Base-by-base conservation (phyloP, 2,113 vertebrate genomes). In the Phrynosoma blainvillii region DNA sequence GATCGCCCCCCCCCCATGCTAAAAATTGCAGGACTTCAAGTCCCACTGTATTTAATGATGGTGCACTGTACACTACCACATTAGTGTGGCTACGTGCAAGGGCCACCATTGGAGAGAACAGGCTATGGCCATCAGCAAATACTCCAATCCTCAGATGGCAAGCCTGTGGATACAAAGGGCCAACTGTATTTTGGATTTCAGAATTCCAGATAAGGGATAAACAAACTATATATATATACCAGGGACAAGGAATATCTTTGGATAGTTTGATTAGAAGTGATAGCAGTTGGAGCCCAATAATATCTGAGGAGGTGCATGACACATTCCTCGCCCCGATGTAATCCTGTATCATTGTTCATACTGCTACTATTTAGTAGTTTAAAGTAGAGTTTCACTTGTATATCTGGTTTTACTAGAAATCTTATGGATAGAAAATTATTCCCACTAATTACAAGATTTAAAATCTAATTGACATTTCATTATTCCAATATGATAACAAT, bases 401-500 rank as follows among this genome's bases (percentile, higher is more conserved):
- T 78, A 68, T 1, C 88, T 85, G 84, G 23, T 14, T 71, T 18
- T 79, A 18, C 81, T n/a, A 90, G 80, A 16, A 5, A 5, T 87
- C 81, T 42, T 77, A 77, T 16, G 18, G 66, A 47, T 54, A 88
- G 77, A 94, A 89, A 74, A 89, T 25, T 0, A 1, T n/a, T 91
- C 52, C 78, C 88, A 85, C 42, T 74, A 87, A 88, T n/a, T 79
- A 11, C 10, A 76, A 30, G 56, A 77, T 82, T 88, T 87, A 85
- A 92, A 92, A 78, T 7, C 21, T 42, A 71, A 36, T 86, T 87
- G 80, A 83, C 89, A 65, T 80, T 65, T 77, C 40, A 79, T 88
- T 92, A 84, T 87, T 90, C 42, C 42, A 90, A 10, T 77, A 18
- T 47, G 91, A 81, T 85, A 89, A 86, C 71, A 82, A 82, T 76